Percentiles rank a stretch among this genome's conserved stretches.
Conservation (phyloP, 2,113 vertebrate genomes). For the Copsychus sechellarum region DNA sequence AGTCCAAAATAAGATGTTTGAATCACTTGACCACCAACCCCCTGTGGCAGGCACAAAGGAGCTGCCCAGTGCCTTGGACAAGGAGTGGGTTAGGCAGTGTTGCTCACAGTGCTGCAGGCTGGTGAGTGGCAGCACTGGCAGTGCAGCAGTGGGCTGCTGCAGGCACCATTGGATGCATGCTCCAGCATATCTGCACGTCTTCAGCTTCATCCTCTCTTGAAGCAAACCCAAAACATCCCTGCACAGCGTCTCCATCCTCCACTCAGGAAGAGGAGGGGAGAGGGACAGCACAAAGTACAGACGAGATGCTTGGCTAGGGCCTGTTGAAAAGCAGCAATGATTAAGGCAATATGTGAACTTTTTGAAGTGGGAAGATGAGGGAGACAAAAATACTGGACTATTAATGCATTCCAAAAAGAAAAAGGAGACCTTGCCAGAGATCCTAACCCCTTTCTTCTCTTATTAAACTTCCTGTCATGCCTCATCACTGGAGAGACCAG, state of each 20-base stretch:
- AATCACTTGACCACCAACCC: not conserved
- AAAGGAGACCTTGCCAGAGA: not conserved
- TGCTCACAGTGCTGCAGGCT: not conserved
- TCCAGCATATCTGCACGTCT: not conserved
- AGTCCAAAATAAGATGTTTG: not conserved
- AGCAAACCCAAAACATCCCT: not conserved
- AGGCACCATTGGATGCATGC: fast-evolving
- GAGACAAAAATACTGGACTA: not conserved
- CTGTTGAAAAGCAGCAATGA: not conserved
- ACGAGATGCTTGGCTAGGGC: not conserved
- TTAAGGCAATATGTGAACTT: not conserved
- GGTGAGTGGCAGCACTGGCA: not conserved
- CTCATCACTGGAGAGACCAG: not conserved
- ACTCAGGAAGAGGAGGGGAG: not conserved
- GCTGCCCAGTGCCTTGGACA: not conserved
- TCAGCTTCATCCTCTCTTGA: not conserved
- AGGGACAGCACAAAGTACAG: not conserved
- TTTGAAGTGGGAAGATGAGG: not conserved
- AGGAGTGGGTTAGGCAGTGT: not conserved
- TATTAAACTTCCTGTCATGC: slow-evolving; percentile 19
- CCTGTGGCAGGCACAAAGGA: not conserved
- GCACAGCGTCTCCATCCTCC: fast-evolving
- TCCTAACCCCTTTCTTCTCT: not conserved
- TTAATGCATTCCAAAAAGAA: not conserved
- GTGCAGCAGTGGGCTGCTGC: not conserved